Evolutionary conservation across 2,888 invertebrate genomes (phyloP).

Genomic region (Drosophila nr. perissopoda): DNA sequence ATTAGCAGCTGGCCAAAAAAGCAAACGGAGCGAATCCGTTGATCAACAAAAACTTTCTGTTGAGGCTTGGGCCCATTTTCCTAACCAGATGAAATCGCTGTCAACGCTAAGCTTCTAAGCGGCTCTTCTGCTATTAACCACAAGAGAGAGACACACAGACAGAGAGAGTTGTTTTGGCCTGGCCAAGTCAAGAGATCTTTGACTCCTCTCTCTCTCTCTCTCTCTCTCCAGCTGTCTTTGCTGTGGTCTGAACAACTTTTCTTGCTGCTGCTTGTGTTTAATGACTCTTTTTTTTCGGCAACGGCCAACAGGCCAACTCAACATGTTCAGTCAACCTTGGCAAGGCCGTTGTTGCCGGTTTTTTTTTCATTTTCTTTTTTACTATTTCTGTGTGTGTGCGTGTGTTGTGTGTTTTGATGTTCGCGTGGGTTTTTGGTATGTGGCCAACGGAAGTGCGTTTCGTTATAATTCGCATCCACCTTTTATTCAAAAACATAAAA

Average conservation of each 20-base stretch:
- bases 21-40: conserved; percentile 41
- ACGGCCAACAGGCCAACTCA: conserved; percentile 54
- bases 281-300: conserved; percentile 70
- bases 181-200: conserved; percentile 23
- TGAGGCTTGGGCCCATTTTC: conserved; percentile 55
- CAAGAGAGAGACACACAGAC: conserved; percentile 23
- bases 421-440: conserved; percentile 71
- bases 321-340: conserved; percentile 84
- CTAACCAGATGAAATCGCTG: conserved; percentile 55
- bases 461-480: conserved; percentile 62
- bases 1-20: conserved; percentile 58
- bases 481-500: not conserved
- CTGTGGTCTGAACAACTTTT: conserved; percentile 57
- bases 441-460: conserved; percentile 73
- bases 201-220: conserved; percentile 12
- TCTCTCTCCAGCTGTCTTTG: conserved; percentile 38
- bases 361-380: conserved; percentile 52
- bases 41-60: conserved; percentile 44
- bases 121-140: conserved; percentile 57
- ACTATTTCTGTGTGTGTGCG: conserved; percentile 25
- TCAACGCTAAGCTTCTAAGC: conserved; percentile 71
- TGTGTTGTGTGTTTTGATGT: conserved; percentile 30
- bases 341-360: conserved; percentile 84
- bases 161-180: conserved; percentile 30
- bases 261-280: conserved; percentile 65